Evolutionary conservation across 2,113 vertebrate species (phyloP).

Genomic region (Psittacara wagleri): DNA sequence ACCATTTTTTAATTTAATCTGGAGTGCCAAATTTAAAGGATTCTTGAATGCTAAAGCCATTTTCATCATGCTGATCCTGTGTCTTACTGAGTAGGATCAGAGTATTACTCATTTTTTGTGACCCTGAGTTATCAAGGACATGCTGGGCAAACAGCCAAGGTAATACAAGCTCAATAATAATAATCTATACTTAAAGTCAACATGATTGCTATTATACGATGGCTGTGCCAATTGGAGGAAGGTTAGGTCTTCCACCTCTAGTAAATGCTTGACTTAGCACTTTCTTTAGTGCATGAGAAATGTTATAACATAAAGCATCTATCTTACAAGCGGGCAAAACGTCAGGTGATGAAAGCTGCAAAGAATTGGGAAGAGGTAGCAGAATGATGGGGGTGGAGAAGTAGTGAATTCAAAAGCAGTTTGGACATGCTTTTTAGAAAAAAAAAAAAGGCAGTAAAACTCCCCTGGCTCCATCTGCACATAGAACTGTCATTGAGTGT

Average conservation of each 20-base stretch:
- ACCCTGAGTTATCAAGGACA: constrained; percentile 73
- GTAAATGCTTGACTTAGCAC: constrained; percentile 60
- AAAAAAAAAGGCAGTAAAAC: neutral
- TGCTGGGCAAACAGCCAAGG: constrained; percentile 71
- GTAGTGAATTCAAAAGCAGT: neutral
- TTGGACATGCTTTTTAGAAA: neutral
- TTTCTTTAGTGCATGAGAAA: constrained; percentile 65
- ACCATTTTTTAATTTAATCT: constrained; percentile 66
- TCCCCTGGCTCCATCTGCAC: neutral
- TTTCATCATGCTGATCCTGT: constrained; percentile 60
- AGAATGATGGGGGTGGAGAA: neutral
- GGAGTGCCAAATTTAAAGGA: constrained; percentile 46
- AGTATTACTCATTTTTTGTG: constrained; percentile 68
- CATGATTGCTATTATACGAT: constrained; percentile 44
- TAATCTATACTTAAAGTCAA: constrained; percentile 71
- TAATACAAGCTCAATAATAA: constrained; percentile 66
- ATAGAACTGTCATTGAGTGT: neutral
- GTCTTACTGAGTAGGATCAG: constrained; percentile 61
- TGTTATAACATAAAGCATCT: constrained; percentile 29
- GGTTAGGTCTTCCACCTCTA: constrained; percentile 20
- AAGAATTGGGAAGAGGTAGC: constrained; percentile 21
- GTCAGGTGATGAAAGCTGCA: neutral
- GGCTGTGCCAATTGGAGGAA: constrained; percentile 19
- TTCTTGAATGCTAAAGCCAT: constrained; percentile 60
- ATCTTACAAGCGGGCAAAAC: constrained; percentile 22